phyloP scores from a whole-genome alignment of 2,888 invertebrate genomes.

The Chloromyia formosa region DNA sequence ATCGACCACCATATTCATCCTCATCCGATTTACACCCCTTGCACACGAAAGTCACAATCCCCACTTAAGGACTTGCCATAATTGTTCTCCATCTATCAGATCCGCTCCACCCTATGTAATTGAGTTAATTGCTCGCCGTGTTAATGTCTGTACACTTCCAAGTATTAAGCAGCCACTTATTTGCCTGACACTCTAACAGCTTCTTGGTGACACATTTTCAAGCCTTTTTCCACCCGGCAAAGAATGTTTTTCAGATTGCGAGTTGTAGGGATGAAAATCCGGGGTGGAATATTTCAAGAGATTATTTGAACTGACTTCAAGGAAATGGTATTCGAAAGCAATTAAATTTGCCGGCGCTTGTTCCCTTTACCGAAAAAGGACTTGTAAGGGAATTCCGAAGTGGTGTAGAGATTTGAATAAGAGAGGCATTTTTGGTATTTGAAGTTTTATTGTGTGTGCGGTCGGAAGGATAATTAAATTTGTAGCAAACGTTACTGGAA shows the following conservation, averaged over 20 bases:
- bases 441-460: background rate
- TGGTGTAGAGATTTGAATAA: background rate
- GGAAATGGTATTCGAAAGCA: background rate
- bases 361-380: background rate
- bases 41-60: background rate
- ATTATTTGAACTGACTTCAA: background rate
- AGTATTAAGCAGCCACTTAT: slow-evolving; percentile 39
- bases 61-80: slow-evolving; percentile 2
- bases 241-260: background rate
- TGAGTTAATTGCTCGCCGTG: slow-evolving; percentile 43
- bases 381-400: background rate
- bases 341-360: slow-evolving; percentile 16
- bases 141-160: slow-evolving; percentile 32
- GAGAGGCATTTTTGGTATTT: background rate
- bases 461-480: slow-evolving; percentile 5
- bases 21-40: background rate
- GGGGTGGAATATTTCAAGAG: background rate
- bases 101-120: slow-evolving; percentile 9
- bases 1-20: background rate
- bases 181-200: slow-evolving; percentile 42
- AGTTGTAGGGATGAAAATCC: too few species aligned
- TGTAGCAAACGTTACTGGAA: background rate
- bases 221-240: background rate
- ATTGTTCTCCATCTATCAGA: slow-evolving; percentile 30
- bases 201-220: slow-evolving; percentile 16